Evolutionary conservation across 2,113 vertebrate genomes (phyloP).

Genomic region (Aptenodytes forsteri): DNA sequence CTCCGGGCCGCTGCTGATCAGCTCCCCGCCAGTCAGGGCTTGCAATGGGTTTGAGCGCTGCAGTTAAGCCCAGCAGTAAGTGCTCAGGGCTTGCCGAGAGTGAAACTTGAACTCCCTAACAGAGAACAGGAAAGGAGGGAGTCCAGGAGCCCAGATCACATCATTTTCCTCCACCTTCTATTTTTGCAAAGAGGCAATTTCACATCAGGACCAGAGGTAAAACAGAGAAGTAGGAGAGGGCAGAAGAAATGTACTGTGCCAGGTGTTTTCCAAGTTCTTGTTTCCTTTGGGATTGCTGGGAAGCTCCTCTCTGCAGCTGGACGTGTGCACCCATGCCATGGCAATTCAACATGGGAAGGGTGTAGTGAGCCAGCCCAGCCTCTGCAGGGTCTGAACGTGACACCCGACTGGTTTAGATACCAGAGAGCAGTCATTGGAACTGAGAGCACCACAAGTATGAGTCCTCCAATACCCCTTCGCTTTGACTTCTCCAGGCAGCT

Average conservation of each 20-base stretch:
- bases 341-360: neutral
- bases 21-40: neutral
- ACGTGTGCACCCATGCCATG: accelerated
- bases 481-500: neutral
- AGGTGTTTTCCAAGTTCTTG: neutral
- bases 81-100: neutral
- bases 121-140: neutral
- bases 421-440: neutral
- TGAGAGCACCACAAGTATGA: neutral
- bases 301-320: neutral
- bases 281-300: neutral
- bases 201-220: neutral
- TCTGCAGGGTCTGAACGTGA: neutral
- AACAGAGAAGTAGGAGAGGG: neutral
- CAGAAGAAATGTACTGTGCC: neutral
- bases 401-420: no score
- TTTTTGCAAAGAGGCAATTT: neutral
- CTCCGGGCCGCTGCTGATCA: no score
- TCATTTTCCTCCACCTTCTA: neutral
- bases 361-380: neutral
- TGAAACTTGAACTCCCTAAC: neutral
- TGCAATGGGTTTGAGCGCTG: neutral
- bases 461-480: neutral
- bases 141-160: neutral
- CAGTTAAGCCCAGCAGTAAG: neutral